phyloP scores from a whole-genome alignment of 2,797 vertebrate species.

The Odontamblyopus lacepedii region DNA sequence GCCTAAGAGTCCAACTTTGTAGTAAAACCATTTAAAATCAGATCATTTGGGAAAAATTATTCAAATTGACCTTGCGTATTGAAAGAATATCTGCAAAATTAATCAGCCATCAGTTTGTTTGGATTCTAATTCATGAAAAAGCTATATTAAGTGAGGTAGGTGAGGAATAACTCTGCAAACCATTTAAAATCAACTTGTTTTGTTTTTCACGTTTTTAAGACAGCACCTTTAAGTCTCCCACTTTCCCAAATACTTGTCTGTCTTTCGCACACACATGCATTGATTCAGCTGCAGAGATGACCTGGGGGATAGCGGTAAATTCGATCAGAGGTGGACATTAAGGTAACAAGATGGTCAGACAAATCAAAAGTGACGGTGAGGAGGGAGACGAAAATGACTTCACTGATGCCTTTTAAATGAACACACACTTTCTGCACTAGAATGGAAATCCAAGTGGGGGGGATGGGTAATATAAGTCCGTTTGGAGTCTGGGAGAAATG shows the following conservation, averaged over 20 bases:
- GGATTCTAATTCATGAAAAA: too few species aligned
- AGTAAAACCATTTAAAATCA: too few species aligned
- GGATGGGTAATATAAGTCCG: constrained; percentile 34
- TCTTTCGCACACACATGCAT: constrained; percentile 56
- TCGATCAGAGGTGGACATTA: constrained; percentile 6
- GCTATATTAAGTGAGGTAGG: too few species aligned
- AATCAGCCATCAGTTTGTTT: too few species aligned
- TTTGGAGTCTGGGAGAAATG: constrained; percentile 10
- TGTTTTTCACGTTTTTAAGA: too few species aligned
- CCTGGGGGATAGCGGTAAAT: constrained; percentile 25
- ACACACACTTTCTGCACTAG: constrained; percentile 19
- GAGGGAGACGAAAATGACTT: constrained; percentile 13
- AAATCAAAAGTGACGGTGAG: constrained; percentile 22
- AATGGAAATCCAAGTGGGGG: constrained; percentile 30
- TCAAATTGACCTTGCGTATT: too few species aligned
- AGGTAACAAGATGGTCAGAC: constrained; percentile 12
- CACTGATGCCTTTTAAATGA: constrained; percentile 8
- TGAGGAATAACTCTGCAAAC: too few species aligned
- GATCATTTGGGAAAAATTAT: too few species aligned
- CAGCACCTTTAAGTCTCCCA: constrained; percentile 8
- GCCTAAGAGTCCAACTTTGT: too few species aligned
- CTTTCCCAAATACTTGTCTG: constrained; percentile 26
- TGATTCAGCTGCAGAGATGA: constrained; percentile 37
- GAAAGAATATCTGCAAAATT: too few species aligned
- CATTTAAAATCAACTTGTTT: too few species aligned